These are phyloP conservation scores for Zaprionus nigranus DNA, from an alignment of 1,140 invertebrate species.

Conservation along the genomic window DNA sequence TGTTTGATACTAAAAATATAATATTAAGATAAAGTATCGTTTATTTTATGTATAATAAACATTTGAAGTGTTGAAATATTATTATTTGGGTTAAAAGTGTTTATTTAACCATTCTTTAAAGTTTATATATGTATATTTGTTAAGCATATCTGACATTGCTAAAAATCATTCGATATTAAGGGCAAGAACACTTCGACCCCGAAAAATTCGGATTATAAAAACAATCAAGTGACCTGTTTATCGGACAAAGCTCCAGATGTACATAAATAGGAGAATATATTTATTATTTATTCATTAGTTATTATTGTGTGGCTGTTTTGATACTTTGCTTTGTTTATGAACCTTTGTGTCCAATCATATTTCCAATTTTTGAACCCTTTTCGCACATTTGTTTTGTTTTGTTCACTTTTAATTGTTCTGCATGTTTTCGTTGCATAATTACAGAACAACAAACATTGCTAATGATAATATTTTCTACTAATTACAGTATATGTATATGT, in stretches of 20 bases:
- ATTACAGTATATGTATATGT: not conserved
- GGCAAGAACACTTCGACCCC: too few relatives aligned
- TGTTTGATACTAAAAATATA: too few relatives aligned
- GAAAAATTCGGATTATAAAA: not conserved
- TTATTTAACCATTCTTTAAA: too few relatives aligned
- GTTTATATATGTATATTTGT: too few relatives aligned
- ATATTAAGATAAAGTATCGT: too few relatives aligned
- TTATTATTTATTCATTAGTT: slow-evolving; percentile 47
- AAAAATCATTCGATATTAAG: not conserved
- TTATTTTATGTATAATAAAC: too few relatives aligned
- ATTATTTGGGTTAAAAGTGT: too few relatives aligned
- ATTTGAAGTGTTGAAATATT: too few relatives aligned
- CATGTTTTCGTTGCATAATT: slow-evolving; percentile 65
- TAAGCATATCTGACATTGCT: not conserved
- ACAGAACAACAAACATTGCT: slow-evolving; percentile 4
- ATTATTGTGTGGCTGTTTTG: not conserved
- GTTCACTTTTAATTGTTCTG: slow-evolving; percentile 72
- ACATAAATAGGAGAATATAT: slow-evolving; percentile 44
- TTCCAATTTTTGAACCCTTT: not conserved
- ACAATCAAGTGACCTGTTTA: not conserved
- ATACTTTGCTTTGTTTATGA: slow-evolving; percentile 5
- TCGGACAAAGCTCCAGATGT: not conserved
- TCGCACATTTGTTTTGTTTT: slow-evolving; percentile 16
- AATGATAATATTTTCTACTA: slow-evolving; percentile 6
- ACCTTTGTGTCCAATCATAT: not conserved